Conservation (phyloP, 2,797 vertebrate genomes). For the Margarornis squamiger region DNA sequence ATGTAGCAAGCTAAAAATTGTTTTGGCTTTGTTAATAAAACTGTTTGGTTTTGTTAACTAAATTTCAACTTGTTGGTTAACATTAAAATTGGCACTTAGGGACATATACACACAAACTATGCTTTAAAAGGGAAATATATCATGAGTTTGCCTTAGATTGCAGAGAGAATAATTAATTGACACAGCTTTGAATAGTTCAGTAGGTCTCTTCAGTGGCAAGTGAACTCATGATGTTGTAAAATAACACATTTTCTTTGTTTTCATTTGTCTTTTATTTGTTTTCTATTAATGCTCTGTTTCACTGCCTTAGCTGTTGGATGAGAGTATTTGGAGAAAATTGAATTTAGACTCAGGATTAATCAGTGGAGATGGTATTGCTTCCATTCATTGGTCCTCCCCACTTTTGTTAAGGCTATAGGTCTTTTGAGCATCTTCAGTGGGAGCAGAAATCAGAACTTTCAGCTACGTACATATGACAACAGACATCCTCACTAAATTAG, state of each 20-base stretch:
- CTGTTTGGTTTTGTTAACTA: background rate
- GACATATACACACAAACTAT: background rate
- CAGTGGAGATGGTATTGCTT: background rate
- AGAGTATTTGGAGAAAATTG: background rate
- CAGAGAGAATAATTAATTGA: background rate
- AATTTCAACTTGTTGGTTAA: background rate
- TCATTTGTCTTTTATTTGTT: background rate
- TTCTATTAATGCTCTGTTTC: background rate
- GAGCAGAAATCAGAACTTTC: background rate
- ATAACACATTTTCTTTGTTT: background rate
- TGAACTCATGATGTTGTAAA: background rate
- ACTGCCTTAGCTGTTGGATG: background rate
- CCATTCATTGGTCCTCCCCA: fast-evolving
- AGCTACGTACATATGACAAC: fast-evolving
- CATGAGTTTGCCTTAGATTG: background rate
- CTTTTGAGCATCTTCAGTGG: background rate
- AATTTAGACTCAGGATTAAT: background rate
- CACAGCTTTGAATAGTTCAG: background rate
- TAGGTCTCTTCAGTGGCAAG: background rate
- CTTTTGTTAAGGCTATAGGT: background rate
- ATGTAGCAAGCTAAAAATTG: background rate
- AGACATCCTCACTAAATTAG: background rate
- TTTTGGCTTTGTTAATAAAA: background rate
- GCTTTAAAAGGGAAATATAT: background rate
- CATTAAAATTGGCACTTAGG: background rate